These are phyloP conservation scores for Syngnathus acus DNA, from an alignment of 2,797 vertebrate genomes.

Conservation along the genomic window DNA sequence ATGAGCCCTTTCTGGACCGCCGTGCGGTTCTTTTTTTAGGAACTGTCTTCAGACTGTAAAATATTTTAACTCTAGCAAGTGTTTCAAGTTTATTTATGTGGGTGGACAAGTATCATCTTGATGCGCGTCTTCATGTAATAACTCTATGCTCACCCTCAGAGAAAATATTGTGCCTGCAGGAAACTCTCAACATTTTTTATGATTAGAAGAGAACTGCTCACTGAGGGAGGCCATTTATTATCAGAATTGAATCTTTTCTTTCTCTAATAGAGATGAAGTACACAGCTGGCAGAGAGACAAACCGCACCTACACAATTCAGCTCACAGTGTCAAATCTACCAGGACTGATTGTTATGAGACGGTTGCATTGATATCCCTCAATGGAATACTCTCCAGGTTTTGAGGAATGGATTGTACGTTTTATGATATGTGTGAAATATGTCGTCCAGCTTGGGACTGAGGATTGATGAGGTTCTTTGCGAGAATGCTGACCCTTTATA, in stretches of 20 bases:
- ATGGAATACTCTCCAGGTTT: background rate
- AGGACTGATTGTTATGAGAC: background rate
- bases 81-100: constrained; percentile 37
- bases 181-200: constrained; percentile 2
- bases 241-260: constrained; percentile 5
- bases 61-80: constrained; percentile 21
- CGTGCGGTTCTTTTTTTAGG: constrained; percentile 18
- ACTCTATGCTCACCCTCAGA: background rate
- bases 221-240: constrained; percentile 1
- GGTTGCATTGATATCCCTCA: background rate
- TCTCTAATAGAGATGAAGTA: constrained; percentile 3
- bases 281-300: background rate
- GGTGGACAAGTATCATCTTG: constrained; percentile 40
- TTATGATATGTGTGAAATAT: background rate
- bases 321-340: background rate
- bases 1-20: constrained; percentile 32
- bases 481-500: background rate
- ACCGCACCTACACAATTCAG: background rate
- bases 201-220: constrained; percentile 3
- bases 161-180: background rate
- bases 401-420: background rate
- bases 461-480: background rate
- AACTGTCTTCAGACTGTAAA: constrained; percentile 24
- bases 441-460: background rate
- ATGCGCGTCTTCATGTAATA: constrained; percentile 16